Evolutionary conservation across 2,888 invertebrate genomes (phyloP), one percentile per base, ranked within the genome.

Genomic region (Hirudinaria manillensis): DNA sequence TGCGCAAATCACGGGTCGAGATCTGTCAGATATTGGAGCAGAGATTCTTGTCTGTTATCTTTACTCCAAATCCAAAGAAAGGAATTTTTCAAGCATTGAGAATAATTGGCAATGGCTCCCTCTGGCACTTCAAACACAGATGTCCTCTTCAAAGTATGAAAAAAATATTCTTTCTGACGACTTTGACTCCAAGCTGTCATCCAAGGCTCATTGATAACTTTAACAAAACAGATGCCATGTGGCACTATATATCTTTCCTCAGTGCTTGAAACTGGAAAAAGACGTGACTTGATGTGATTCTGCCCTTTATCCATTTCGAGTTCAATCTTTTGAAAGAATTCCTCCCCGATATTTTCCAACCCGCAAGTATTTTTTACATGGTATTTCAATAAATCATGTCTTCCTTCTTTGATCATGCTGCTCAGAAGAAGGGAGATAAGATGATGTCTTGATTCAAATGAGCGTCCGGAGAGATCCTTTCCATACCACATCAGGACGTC

Each of bases 401-500:
- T 27, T 80, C 89, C 90, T 89, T 88, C 87, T 88, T 71, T 51
- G 21, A 21, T 4, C n/a, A 27, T n/a, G 19, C 24, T 24, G n/a
- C 6, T 24, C 3, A 73, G n/a, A 29, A 61, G 61, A 7, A n/a
- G 65, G 7, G 27, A 21, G 10, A 61, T 16, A 2, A 29, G 32
- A 7, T 73, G 19, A 45, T 19, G 72, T 51, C 53, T 71, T 77
- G 73, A 89, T 55, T 86, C 86, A 75, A 92, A 88, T 27, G 87
- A 86, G 61, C 85, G 79, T 4, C 83, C 79, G 68, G 87, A 88
- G n/a, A 93, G 88, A 81, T 91, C 89, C 36, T 88, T 87, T 2
- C 90, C 91, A 61, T 91, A 93, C 36, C 93, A 86, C 78, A 89
- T 87, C 79, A 89, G 83, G 0, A 90, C 92, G 84, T 96, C 95